These are phyloP conservation scores for Trichopria drosophilae DNA, from an alignment of 2,888 invertebrate species.

Conservation along the genomic window DNA sequence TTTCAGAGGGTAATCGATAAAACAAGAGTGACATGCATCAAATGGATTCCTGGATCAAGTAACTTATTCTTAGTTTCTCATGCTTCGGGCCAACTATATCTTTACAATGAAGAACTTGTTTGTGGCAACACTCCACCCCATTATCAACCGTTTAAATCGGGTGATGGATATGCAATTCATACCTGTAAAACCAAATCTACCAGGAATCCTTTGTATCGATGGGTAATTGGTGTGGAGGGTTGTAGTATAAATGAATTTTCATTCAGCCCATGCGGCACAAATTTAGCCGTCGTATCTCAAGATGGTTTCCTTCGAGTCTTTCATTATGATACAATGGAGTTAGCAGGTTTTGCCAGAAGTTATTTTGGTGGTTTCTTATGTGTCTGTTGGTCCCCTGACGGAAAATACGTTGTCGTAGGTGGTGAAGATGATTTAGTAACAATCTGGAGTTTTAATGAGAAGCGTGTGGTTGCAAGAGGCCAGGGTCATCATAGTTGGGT, in stretches of 20 bases:
- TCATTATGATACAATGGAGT: slow-evolving; percentile 96
- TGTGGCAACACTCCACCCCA: slow-evolving; percentile 89
- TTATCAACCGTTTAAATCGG: slow-evolving; percentile 93
- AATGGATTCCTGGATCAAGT: slow-evolving; percentile 95
- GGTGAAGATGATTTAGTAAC: slow-evolving; percentile 99
- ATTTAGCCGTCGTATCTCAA: slow-evolving; percentile 91
- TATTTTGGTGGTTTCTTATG: slow-evolving; percentile 98
- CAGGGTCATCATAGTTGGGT: slow-evolving; percentile 99
- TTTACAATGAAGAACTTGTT: slow-evolving; percentile 93
- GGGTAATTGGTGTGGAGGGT: slow-evolving; percentile 81
- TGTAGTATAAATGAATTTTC: slow-evolving; percentile 93
- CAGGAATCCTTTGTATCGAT: slow-evolving; percentile 91
- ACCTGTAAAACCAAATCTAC: slow-evolving; percentile 96
- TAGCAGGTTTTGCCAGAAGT: slow-evolving; percentile 89
- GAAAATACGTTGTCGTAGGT: slow-evolving; percentile 91
- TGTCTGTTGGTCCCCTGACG: slow-evolving; percentile 98
- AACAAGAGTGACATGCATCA: slow-evolving; percentile 92
- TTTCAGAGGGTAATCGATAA: slow-evolving; percentile 89
- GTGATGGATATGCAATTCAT: slow-evolving; percentile 90
- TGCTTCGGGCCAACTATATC: slow-evolving; percentile 93
- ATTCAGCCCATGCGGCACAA: slow-evolving; percentile 92
- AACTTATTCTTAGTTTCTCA: slow-evolving; percentile 94
- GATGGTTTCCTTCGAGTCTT: slow-evolving; percentile 95
- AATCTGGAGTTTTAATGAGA: slow-evolving; percentile 91
- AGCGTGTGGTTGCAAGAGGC: slow-evolving; percentile 93